These are phyloP conservation scores for Typhlichthys eigenmanni DNA, from an alignment of 2,797 vertebrate genomes.

Conservation along the genomic window DNA sequence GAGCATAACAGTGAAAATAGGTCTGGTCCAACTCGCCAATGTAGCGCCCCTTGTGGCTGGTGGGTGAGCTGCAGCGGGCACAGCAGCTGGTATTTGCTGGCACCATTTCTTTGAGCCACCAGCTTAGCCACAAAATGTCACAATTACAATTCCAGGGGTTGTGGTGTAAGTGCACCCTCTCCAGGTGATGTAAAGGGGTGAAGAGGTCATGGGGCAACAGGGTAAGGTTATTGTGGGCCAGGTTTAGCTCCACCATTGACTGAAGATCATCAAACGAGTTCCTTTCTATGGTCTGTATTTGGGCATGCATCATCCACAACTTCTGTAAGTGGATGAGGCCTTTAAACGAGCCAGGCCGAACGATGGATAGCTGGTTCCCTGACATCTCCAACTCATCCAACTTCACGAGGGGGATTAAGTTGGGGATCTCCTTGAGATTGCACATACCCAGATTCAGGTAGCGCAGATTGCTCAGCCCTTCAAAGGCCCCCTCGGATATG, in stretches of 20 bases:
- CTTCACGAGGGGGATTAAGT: slow-evolving; percentile 95
- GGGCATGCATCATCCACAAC: slow-evolving; percentile 99
- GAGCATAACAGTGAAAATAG: slow-evolving; percentile 98
- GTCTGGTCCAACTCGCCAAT: slow-evolving; percentile 98
- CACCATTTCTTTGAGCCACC: slow-evolving; percentile 99
- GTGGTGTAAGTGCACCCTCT: slow-evolving; percentile 98
- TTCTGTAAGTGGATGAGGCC: slow-evolving; percentile 98
- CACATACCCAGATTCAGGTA: slow-evolving; percentile 99
- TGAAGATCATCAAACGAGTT: slow-evolving; percentile 99
- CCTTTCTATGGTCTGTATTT: slow-evolving; percentile 98
- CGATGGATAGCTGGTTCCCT: slow-evolving; percentile 93
- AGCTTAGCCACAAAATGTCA: slow-evolving; percentile 98
- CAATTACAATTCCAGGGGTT: slow-evolving; percentile 99
- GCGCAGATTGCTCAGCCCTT: slow-evolving; percentile 97
- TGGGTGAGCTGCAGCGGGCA: slow-evolving; percentile 92
- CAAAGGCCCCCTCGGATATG: slow-evolving; percentile 99
- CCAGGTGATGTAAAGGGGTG: slow-evolving; percentile 92
- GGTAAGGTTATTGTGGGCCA: slow-evolving; percentile 98
- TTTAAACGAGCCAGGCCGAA: slow-evolving; percentile 96
- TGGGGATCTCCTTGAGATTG: slow-evolving; percentile 98
- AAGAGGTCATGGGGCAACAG: slow-evolving; percentile 98
- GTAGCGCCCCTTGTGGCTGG: slow-evolving; percentile 93
- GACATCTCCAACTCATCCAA: slow-evolving; percentile 99
- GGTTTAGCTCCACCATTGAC: slow-evolving; percentile 96
- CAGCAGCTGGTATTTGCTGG: slow-evolving; percentile 98